Evolutionary conservation across 2,888 invertebrate genomes (phyloP).

Genomic region (Cheilosia scutellata): DNA sequence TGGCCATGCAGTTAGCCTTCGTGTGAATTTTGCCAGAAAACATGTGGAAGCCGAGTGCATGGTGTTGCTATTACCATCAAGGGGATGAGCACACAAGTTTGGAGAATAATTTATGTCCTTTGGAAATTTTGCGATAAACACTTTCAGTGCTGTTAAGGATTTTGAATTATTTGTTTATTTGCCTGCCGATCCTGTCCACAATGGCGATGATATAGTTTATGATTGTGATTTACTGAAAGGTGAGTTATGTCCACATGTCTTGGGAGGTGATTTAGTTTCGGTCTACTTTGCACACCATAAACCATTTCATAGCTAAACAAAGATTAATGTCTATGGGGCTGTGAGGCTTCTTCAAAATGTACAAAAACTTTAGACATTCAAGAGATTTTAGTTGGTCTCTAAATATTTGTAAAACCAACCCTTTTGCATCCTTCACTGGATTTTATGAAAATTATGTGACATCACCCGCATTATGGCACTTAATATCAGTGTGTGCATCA

Average conservation of each 20-base stretch:
- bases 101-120: slow-evolving; percentile 58
- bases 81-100: slow-evolving; percentile 13
- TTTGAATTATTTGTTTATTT: slow-evolving; percentile 46
- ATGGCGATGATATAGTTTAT: slow-evolving; percentile 29
- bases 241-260: slow-evolving; percentile 16
- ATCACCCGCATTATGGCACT: too few species aligned
- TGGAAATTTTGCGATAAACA: slow-evolving; percentile 40
- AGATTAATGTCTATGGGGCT: too few species aligned
- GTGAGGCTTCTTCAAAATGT: too few species aligned
- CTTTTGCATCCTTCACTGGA: too few species aligned
- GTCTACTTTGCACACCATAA: too few species aligned
- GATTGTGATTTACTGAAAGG: slow-evolving; percentile 43
- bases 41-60: background rate
- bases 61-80: background rate
- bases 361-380: too few species aligned
- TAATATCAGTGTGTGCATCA: too few species aligned
- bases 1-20: slow-evolving; percentile 31
- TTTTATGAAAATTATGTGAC: too few species aligned
- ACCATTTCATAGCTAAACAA: too few species aligned
- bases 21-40: slow-evolving; percentile 13
- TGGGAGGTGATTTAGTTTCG: background rate
- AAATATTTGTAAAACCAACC: too few species aligned
- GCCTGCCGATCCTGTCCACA: slow-evolving; percentile 13
- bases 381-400: too few species aligned
- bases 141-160: slow-evolving; percentile 30